Evolutionary conservation across 2,113 vertebrate genomes (phyloP).

Genomic region (Gadus chalcogrammus): DNA sequence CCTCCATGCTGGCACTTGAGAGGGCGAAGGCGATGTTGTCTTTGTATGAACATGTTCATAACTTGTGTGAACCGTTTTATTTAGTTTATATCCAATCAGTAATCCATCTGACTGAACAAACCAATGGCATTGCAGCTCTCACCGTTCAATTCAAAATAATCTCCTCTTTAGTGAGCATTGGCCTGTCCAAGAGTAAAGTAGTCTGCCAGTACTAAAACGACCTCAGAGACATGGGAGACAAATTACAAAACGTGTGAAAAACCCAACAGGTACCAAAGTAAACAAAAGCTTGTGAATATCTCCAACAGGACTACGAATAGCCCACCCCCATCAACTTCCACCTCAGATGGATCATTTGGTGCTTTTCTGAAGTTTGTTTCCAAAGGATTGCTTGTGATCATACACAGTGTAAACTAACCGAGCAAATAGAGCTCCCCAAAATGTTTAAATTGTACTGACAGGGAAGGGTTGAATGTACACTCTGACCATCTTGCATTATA

Average conservation of each 20-base stretch:
- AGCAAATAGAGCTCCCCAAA: no score
- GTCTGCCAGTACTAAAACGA: constrained; percentile 19
- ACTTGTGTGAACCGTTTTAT: not conserved
- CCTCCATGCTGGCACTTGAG: constrained; percentile 68
- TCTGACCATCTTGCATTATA: no score
- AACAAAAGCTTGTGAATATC: constrained; percentile 6
- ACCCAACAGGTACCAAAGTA: not conserved
- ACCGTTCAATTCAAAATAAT: not conserved
- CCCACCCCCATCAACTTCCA: no score
- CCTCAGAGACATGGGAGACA: not conserved
- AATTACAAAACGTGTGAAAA: constrained; percentile 37
- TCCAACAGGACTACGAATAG: no score
- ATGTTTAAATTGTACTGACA: no score
- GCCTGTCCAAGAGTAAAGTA: constrained; percentile 33
- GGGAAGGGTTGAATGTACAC: no score
- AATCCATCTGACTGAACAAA: not conserved
- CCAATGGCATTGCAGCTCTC: no score
- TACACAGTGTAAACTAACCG: no score
- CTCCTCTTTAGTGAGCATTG: constrained; percentile 23
- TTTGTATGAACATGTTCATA: not conserved
- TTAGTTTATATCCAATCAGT: not conserved
- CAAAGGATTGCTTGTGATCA: no score
- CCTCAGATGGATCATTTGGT: not conserved
- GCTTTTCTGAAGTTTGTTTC: not conserved
- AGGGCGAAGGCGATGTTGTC: constrained; percentile 12